Evolutionary conservation across 2,888 invertebrate genomes (phyloP).

Genomic region (Ashinkailepas kermadecensis): DNA sequence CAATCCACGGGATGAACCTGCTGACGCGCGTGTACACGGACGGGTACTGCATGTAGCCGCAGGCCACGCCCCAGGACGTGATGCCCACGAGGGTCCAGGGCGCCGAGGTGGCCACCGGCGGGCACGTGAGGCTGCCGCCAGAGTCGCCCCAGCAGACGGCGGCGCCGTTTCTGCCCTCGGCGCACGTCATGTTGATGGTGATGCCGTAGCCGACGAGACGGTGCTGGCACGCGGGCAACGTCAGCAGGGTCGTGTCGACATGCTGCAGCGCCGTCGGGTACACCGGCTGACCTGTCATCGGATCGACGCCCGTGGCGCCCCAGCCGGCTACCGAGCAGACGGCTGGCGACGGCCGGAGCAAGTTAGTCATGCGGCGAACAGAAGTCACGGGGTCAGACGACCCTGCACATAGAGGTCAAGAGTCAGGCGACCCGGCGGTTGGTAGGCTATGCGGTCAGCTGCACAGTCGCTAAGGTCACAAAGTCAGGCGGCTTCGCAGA

Average conservation of each 20-base stretch:
- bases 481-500: no score
- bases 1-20: not conserved
- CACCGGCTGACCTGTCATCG: not conserved
- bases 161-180: not conserved
- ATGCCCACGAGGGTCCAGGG: not conserved
- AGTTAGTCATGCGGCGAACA: not conserved
- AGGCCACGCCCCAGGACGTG: constrained; percentile 11
- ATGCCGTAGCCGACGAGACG: not conserved
- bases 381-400: not conserved
- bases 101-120: not conserved
- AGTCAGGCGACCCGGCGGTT: no score
- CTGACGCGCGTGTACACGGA: constrained; percentile 7
- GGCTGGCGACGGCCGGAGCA: not conserved
- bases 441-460: no score
- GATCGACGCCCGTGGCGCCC: constrained; percentile 2
- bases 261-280: constrained; percentile 1
- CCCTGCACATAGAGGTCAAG: no score
- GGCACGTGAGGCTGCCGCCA: not conserved
- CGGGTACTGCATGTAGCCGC: constrained; percentile 17
- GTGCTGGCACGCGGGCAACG: not conserved
- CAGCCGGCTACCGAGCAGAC: constrained; percentile 13
- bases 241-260: not conserved
- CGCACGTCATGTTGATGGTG: constrained; percentile 11
- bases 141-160: constrained; percentile 17
- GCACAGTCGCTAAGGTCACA: no score